Evolutionary conservation across 2,113 vertebrate genomes (phyloP), one percentile per base, ranked within the genome.

Genomic region (Pelecanus crispus): DNA sequence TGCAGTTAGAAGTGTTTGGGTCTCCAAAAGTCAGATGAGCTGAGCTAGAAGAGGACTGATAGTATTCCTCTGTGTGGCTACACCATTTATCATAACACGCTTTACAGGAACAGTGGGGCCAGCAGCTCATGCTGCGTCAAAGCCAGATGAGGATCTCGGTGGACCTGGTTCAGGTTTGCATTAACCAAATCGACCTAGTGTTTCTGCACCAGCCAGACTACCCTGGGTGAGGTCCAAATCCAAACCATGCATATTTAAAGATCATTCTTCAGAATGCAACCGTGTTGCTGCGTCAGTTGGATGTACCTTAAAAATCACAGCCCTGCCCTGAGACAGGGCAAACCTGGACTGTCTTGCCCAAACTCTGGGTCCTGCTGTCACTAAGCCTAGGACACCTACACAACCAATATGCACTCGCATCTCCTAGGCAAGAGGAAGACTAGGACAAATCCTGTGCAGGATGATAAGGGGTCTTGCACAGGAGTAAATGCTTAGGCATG

Each of bases 401-500:
- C 55, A 55, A 17, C 40, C 26, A 36, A 17, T 13, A 32, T 0
- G 1, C 28, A 26, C 6, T 45, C 1, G 0, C 25, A 32, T 55
- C 25, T 9, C 8, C 38, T 50, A 29, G 47, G 42, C 44, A 68
- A 59, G 70, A 53, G 45, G 36, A 73, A 77, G 14, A 59, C 12
- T 32, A 13, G 21, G 26, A 86, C 11, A 9, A 77, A 52, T 47
- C 14, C 21, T 52, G 13, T 49, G 29, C 49, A 61, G 36, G 4
- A 7, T n/a, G 29, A 10, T 28, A 36, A 73, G 20, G 26, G 9
- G 18, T 70, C 68, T 72, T 47, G 15, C 78, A 49, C 15, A 81
- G 53, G 38, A 90, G 14, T 9, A 25, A 72, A 44, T 49, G 26
- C 13, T n/a, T 40, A 44, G 29, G 55, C 15, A 16, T 32, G 13